These are phyloP conservation scores for Phyllotreta striolata DNA, from an alignment of 2,888 invertebrate genomes.

Conservation along the genomic window DNA sequence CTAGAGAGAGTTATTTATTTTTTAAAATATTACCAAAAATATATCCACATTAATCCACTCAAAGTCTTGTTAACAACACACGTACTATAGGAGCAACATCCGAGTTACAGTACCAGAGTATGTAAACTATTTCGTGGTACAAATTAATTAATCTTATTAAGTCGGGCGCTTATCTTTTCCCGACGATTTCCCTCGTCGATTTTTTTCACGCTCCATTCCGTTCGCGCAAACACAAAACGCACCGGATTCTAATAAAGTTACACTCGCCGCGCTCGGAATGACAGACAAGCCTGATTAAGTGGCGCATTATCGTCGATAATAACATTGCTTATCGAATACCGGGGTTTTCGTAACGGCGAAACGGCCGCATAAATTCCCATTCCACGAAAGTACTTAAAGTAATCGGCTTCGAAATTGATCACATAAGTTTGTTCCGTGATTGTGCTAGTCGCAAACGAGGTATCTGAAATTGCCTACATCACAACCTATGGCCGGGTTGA, in stretches of 20 bases:
- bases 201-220: no score
- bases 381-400: conserved; percentile 41
- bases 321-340: conserved; percentile 41
- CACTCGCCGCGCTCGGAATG: conserved; percentile 29
- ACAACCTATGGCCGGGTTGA: conserved; percentile 9
- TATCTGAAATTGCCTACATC: conserved; percentile 58
- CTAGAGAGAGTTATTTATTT: background rate
- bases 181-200: no score
- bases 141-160: no score
- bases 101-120: no score
- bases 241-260: conserved; percentile 28
- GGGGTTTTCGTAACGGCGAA: conserved; percentile 40
- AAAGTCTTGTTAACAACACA: no score
- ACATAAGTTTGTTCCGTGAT: conserved; percentile 56
- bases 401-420: conserved; percentile 54
- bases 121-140: no score
- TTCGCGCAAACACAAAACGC: background rate
- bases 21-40: background rate
- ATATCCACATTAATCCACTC: no score
- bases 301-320: conserved; percentile 39
- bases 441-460: conserved; percentile 55
- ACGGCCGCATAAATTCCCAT: conserved; percentile 35
- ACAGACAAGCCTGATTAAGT: conserved; percentile 41
- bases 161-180: no score
- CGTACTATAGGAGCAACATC: no score